Base-by-base conservation (phyloP, 2,797 vertebrate genomes). In the Apogon hyalosoma region DNA sequence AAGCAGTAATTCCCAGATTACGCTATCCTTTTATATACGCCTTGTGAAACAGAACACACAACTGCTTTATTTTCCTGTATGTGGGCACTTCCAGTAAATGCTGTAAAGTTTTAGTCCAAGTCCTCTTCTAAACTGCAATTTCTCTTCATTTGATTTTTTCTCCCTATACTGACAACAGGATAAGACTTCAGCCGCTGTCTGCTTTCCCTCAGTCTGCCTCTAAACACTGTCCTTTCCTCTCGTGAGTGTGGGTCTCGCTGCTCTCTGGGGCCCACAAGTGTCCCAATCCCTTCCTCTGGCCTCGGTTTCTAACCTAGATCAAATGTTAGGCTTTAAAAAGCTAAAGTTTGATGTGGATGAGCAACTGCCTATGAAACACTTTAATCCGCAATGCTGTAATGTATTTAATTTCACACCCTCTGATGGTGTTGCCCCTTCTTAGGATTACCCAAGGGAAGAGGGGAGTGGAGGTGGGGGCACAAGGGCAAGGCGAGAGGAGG, bases 371-470 rank as follows among this genome's bases (percentile, higher is more conserved):
- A 95, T 95, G 95, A 96, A 97, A 96, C 84, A 83, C 94, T 95
- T 96, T 95, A 96, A 96, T 94, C 94, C 90, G 92, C 93, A 93
- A 90, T 94, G 93, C 95, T 94, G 93, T 95, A 94, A 96, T 96
- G 96, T 96, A 96, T 97, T 98, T 97, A 95, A 97, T 97, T 97
- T 98, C 96, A 96, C 96, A 96, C 94, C 94, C 95, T 92, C 93
- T 95, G 95, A 94, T 94, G 90, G 92, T 90, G 93, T 94, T 95
- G 94, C 93, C 94, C 92, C 90, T 93, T 92, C 41, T 91, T 95
- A 92, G 95, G 96, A 95, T 96, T 97, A 94, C 91, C 28, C 94
- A 89, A 69, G 92, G 94, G 92, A 93, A 43, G 80, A 58, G 51
- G 68, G 50, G 80, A 33, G 53, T 10, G 61, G 55, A 38, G 77